A percentile compares a stretch with the other conserved stretches of the same genome.
phyloP scores from a whole-genome alignment of 1,140 invertebrate species.

The Brachionus koreanus region DNA sequence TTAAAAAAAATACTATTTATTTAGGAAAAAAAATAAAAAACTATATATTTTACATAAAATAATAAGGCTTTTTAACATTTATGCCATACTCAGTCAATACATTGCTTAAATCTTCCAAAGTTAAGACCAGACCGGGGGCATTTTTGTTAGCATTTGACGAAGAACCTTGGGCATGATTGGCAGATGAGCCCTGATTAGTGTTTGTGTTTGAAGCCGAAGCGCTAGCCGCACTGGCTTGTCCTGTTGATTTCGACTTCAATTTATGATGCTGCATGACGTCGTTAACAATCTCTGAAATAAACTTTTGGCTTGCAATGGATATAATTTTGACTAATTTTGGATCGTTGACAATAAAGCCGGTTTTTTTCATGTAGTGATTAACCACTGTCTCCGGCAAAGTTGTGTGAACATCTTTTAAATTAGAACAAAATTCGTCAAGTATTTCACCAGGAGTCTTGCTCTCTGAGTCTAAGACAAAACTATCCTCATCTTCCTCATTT shows the following conservation, averaged over 20 bases:
- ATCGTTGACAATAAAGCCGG: constrained; percentile 60
- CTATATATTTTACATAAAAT: constrained; percentile 71
- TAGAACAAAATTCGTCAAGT: constrained; percentile 34
- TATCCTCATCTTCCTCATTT: neutral
- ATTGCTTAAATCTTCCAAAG: constrained; percentile 90
- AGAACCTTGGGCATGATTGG: neutral
- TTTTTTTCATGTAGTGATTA: constrained; percentile 44
- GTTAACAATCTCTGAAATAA: constrained; percentile 92
- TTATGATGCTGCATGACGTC: constrained; percentile 94
- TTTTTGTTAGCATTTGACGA: constrained; percentile 58
- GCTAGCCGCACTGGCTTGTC: neutral
- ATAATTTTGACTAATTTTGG: constrained; percentile 69
- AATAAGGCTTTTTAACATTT: constrained; percentile 86
- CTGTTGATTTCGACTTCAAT: constrained; percentile 58
- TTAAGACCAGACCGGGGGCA: constrained; percentile 69
- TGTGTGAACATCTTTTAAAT: constrained; percentile 16
- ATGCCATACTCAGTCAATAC: constrained; percentile 91
- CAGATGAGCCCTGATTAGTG: neutral
- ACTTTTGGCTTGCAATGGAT: constrained; percentile 92
- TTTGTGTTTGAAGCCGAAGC: neutral
- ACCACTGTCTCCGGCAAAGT: constrained; percentile 39
- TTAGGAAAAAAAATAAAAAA: neutral
- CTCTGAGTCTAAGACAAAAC: constrained; percentile 19
- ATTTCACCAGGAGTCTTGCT: constrained; percentile 41
- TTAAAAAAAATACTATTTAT: neutral